phyloP scores from a whole-genome alignment of 2,113 vertebrate species.

The Hemicordylus capensis region DNA sequence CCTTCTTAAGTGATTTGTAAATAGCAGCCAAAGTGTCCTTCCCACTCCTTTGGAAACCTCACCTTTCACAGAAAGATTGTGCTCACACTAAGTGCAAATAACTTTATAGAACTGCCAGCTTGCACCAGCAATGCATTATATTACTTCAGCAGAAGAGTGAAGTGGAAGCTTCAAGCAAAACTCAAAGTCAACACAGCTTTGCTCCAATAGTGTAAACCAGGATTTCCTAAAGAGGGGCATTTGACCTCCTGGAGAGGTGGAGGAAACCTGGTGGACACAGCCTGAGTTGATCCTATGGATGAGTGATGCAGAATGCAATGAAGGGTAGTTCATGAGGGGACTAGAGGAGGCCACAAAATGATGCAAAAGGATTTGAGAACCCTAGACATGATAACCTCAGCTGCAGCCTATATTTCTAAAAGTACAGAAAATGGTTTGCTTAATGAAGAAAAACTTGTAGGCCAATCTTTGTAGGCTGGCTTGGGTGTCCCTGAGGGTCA shows the following conservation, averaged over 20 bases:
- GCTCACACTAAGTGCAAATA: slow-evolving; percentile 21
- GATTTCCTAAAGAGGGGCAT: background rate
- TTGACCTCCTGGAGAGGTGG: background rate
- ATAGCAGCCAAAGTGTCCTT: background rate
- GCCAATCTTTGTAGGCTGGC: too few species aligned
- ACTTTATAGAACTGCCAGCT: slow-evolving; percentile 23
- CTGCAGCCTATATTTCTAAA: too few species aligned
- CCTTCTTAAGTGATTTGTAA: background rate
- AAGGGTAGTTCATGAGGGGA: background rate
- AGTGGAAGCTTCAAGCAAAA: slow-evolving; percentile 11
- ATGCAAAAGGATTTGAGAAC: background rate
- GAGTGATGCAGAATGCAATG: background rate
- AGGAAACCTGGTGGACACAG: background rate
- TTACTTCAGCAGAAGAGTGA: slow-evolving; percentile 8
- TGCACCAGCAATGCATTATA: slow-evolving; percentile 3
- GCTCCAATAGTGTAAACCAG: background rate
- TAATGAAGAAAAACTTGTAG: too few species aligned
- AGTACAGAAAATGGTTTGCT: too few species aligned
- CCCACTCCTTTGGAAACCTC: slow-evolving; percentile 20
- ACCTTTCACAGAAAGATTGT: slow-evolving; percentile 18
- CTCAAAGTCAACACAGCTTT: background rate
- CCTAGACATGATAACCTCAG: background rate
- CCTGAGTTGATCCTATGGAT: background rate
- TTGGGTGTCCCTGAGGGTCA: too few species aligned
- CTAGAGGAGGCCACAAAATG: background rate